Evolutionary conservation across 2,797 vertebrate genomes (phyloP), one percentile per base, ranked within the genome.

Genomic region (Sardinella longiceps): DNA sequence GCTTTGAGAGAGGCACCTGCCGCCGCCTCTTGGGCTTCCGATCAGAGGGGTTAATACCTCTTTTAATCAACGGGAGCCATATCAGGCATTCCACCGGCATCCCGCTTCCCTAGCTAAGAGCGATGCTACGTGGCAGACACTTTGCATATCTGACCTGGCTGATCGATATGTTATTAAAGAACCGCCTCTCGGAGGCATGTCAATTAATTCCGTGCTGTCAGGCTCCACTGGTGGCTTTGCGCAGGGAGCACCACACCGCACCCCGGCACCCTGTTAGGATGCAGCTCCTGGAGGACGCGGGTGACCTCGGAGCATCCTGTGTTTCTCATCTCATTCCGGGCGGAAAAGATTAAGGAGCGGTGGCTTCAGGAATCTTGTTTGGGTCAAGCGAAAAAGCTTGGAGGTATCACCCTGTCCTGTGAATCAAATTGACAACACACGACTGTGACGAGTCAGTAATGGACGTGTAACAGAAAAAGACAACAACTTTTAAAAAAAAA

Each of bases 101-200:
- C 94, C 93, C 92, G 94, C 94, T 96, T 91, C 33, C 70, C 70
- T 33, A 18, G 92, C 91, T 90, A 90, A 90, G 88, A 88, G 91
- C 89, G 88, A 95, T 90, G 92, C 87, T 90, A 87, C 86, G 92
- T 95, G 94, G 95, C 94, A 95, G 94, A 94, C 92, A 91, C 93
- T 95, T 95, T 97, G 96, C 95, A 96, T 98, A 97, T 96, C 94
- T 96, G 94, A 94, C 88, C 93, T 92, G 94, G 87, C 87, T 84
- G 85, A 98, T 98, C 97, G 91, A 98, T 99, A 98, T 84, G 89
- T 97, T 97, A 97, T 98, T 98, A 98, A 96, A 97, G 96, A 96
- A 96, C 97, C 96, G 93, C 91, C 93, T 94, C 95, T 96, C 80
- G 74, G 91, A 94, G 93, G 93, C 93, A 94, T 94, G 91, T 95